These are phyloP conservation scores for Isotomurus palustris DNA, from an alignment of 2,888 invertebrate genomes.

Conservation along the genomic window DNA sequence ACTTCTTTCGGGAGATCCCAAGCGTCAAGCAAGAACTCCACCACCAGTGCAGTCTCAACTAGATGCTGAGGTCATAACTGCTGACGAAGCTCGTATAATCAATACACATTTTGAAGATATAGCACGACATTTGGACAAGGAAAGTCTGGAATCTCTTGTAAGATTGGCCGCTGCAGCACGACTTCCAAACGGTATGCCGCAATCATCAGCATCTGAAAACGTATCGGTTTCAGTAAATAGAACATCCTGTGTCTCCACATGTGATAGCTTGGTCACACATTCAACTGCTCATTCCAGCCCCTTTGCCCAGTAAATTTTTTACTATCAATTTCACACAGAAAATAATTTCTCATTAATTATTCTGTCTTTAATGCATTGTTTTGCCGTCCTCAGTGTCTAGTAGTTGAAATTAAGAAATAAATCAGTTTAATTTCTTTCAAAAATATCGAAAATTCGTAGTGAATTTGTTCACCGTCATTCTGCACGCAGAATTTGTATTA, in stretches of 20 bases:
- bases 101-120: conserved; percentile 44
- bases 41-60: conserved; percentile 27
- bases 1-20: conserved; percentile 52
- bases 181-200: conserved; percentile 27
- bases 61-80: conserved; percentile 22
- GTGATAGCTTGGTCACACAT: conserved; percentile 17
- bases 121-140: conserved; percentile 44
- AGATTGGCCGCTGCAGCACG: conserved; percentile 42
- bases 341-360: too few species aligned
- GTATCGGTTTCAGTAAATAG: conserved; percentile 12
- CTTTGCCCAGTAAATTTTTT: conserved; percentile 25
- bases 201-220: conserved; percentile 1
- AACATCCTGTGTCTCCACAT: conserved; percentile 13
- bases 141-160: conserved; percentile 41
- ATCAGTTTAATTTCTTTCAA: too few species aligned
- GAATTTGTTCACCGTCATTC: too few species aligned
- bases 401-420: too few species aligned
- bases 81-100: conserved; percentile 37
- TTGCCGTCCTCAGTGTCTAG: too few species aligned
- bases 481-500: too few species aligned
- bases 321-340: too few species aligned
- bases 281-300: conserved; percentile 24
- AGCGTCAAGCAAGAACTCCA: conserved; percentile 48
- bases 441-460: too few species aligned
- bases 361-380: too few species aligned